Conservation (phyloP, 2,888 invertebrate species). For the Macaria notata region DNA sequence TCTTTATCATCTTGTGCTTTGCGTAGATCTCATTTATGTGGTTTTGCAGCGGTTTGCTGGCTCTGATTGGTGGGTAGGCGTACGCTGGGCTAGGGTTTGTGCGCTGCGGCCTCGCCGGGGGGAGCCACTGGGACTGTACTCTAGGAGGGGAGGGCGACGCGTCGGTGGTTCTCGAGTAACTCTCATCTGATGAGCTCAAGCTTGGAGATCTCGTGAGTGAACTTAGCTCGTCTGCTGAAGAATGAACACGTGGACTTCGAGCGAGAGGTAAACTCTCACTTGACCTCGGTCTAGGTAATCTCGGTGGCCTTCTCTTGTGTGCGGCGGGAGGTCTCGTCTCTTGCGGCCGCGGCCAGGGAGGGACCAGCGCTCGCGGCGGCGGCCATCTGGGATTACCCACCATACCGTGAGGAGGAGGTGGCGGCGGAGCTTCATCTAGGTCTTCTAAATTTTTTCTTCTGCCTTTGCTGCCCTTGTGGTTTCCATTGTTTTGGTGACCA, state of each 20-base stretch:
- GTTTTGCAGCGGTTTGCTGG: slow-evolving; percentile 59
- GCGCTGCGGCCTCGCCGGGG: slow-evolving; percentile 69
- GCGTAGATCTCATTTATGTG: slow-evolving; percentile 68
- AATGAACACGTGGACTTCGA: slow-evolving; percentile 84
- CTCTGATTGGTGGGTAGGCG: slow-evolving; percentile 83
- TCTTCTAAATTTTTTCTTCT: slow-evolving; percentile 64
- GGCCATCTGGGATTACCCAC: slow-evolving; percentile 68
- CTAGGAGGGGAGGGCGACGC: slow-evolving; percentile 84
- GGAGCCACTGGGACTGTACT: slow-evolving; percentile 73
- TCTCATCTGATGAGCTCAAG: slow-evolving; percentile 92
- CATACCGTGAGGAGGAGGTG: slow-evolving; percentile 82
- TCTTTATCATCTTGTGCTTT: slow-evolving; percentile 68
- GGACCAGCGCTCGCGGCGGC: slow-evolving; percentile 78
- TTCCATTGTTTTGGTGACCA: slow-evolving; percentile 63
- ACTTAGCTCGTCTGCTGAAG: slow-evolving; percentile 92
- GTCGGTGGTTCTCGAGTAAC: slow-evolving; percentile 91
- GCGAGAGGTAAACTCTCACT: slow-evolving; percentile 85
- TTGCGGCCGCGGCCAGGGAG: slow-evolving; percentile 84
- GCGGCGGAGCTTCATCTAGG: slow-evolving; percentile 78
- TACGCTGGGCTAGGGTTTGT: slow-evolving; percentile 78
- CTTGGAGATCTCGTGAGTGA: slow-evolving; percentile 91
- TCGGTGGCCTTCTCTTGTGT: slow-evolving; percentile 68
- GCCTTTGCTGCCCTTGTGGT: slow-evolving; percentile 73
- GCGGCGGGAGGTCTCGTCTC: slow-evolving; percentile 66
- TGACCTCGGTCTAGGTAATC: slow-evolving; percentile 84